Conservation (phyloP, 64 coral and sea anemone genomes). For the Porites lutea region DNA sequence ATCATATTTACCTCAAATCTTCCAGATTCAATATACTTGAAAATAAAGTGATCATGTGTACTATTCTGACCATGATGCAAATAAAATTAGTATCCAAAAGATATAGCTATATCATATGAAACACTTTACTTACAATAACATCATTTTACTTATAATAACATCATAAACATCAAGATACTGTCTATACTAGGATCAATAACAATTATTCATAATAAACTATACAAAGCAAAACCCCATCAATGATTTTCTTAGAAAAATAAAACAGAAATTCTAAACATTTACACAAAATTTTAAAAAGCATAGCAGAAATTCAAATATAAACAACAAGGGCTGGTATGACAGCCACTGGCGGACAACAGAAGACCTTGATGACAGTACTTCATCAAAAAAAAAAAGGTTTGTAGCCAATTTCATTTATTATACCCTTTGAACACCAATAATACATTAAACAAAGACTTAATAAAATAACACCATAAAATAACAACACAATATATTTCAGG, state of each 20-base stretch:
- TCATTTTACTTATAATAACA: slow-evolving; percentile 24
- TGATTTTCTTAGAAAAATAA: slow-evolving; percentile 38
- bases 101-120: slow-evolving; percentile 11
- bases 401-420: slow-evolving; percentile 40
- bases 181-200: slow-evolving; percentile 43
- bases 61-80: slow-evolving; percentile 54
- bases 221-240: slow-evolving; percentile 44
- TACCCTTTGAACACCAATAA: slow-evolving; percentile 38
- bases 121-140: not conserved
- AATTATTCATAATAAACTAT: slow-evolving; percentile 54
- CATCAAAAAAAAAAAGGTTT: slow-evolving; percentile 29
- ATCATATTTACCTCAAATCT: slow-evolving; percentile 37
- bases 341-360: slow-evolving; percentile 38
- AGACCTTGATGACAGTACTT: slow-evolving; percentile 46
- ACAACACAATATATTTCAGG: slow-evolving; percentile 16
- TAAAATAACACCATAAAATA: slow-evolving; percentile 25
- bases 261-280: slow-evolving; percentile 45
- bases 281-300: slow-evolving; percentile 48
- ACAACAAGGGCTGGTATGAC: slow-evolving; percentile 28
- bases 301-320: slow-evolving; percentile 46
- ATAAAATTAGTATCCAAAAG: slow-evolving; percentile 31
- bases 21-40: not conserved
- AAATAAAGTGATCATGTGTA: slow-evolving; percentile 26
- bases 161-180: slow-evolving; percentile 16
- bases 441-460: slow-evolving; percentile 29